Base-by-base conservation (phyloP, 1,140 invertebrate species). In the Hestina assimilis region DNA sequence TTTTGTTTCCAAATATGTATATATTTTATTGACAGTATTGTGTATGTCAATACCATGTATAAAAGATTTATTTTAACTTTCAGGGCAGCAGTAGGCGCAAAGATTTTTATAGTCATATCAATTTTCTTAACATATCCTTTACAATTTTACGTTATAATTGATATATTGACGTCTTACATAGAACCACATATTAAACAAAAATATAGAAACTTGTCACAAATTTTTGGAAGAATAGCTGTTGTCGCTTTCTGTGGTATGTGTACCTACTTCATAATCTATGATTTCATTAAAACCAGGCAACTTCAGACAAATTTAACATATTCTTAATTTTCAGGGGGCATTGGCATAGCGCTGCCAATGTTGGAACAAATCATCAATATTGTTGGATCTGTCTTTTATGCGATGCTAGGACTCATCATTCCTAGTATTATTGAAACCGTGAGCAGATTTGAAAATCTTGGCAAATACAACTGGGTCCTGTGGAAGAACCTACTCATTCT, bases 71-170 rank as follows among this genome's bases (percentile, higher is more conserved):
- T n/a, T n/a, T 46, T 63, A 64, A 20, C 31, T 89, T 89, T 15
- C 73, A 92, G 90, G 60, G 87, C 94, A 54, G 95, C 93, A 40
- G 92, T 96, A 69, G 83, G 91, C n/a, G 96, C 96, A 0, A 95
- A 96, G 83, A 70, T 95, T 7, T 91, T 95, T 61, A 97, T 98
- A 79, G 93, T 95, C 0, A 43, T 96, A 3, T 94, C 96, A 0
- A 95, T 98, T 47, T 93, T 97, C 41, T 93, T 97, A 54, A 96
- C 95, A 0, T 98, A 96, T 79, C 95, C 94, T 5, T 90, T 99
- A 1, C 97, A 99, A 83, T 95, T 96, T 66, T 97, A 94, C 75
- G 96, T 99, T 0, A 95, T 97, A n/a, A 90, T 93, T 21, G 93
- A 94, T 42, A 94, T 95, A n/a, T 90, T 94, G 0, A 94, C 92